These are phyloP conservation scores for Luperina testacea DNA, from an alignment of 2,888 invertebrate species.

Conservation along the genomic window DNA sequence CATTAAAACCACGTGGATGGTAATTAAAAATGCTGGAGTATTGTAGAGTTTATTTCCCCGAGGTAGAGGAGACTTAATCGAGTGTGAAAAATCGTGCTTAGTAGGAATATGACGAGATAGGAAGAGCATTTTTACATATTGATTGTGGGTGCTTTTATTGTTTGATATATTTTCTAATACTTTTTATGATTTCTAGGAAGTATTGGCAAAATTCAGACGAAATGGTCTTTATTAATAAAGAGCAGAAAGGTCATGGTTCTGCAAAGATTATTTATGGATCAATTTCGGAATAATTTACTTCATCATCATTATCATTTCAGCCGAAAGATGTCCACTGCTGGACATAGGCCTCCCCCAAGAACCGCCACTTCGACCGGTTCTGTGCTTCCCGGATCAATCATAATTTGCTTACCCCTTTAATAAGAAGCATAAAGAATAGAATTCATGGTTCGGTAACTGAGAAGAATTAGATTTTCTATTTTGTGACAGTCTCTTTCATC, in stretches of 20 bases:
- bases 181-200: not conserved
- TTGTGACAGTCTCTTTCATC: slow-evolving; percentile 6
- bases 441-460: not conserved
- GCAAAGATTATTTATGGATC: not conserved
- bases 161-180: not conserved
- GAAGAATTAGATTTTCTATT: slow-evolving; percentile 5
- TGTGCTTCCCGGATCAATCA: not conserved
- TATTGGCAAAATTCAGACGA: not conserved
- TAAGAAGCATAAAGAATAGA: not conserved
- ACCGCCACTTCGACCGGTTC: not conserved
- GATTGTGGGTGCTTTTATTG: not conserved
- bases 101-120: slow-evolving; percentile 4
- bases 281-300: not conserved
- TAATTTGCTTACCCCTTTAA: not conserved
- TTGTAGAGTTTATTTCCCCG: slow-evolving; percentile 54
- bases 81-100: slow-evolving; percentile 55
- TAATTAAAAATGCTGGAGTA: slow-evolving; percentile 58
- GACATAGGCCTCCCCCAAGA: not conserved
- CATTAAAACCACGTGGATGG: slow-evolving; percentile 62
- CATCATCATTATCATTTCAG: not conserved
- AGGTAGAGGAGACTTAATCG: slow-evolving; percentile 43
- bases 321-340: not conserved
- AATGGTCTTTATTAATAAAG: not conserved
- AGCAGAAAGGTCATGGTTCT: not conserved
- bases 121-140: slow-evolving; percentile 12